phyloP scores from a whole-genome alignment of 2,797 vertebrate species.

The Corythornis leucogaster region DNA sequence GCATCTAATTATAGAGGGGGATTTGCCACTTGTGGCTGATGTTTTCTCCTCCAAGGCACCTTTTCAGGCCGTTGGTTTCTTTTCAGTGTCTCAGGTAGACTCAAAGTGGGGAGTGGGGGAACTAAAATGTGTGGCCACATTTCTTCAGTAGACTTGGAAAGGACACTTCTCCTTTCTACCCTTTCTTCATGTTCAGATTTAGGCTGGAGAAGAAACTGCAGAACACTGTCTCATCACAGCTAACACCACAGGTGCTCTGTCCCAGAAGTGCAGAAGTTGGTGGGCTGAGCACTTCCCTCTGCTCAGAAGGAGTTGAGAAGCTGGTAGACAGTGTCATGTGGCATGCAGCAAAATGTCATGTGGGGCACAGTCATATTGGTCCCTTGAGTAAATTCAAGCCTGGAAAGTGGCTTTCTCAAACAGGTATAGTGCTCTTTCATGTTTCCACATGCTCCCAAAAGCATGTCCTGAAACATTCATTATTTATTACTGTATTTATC shows the following conservation, averaged over 20 bases:
- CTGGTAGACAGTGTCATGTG: not conserved
- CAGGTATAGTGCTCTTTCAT: not conserved
- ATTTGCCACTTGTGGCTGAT: not conserved
- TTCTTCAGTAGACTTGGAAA: not conserved
- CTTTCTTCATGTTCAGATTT: not conserved
- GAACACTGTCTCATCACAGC: not conserved
- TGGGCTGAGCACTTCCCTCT: not conserved
- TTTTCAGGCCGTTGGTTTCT: not conserved
- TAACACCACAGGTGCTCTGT: accelerated
- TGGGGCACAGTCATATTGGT: not conserved
- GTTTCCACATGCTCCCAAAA: not conserved
- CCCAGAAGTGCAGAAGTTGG: not conserved
- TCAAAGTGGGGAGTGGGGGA: not conserved
- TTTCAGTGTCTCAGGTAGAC: not conserved
- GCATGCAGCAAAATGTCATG: not conserved
- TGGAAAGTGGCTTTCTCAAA: not conserved
- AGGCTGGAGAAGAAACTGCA: not conserved
- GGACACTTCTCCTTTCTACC: not conserved
- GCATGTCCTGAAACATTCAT: not conserved
- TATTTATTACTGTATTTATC: not conserved
- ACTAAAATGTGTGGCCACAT: not conserved
- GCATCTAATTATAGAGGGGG: accelerated
- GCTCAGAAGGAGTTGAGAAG: not conserved
- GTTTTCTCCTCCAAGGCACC: not conserved
- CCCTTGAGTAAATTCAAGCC: not conserved